A percentile compares a stretch with the other conserved stretches of the same genome.
Conservation (phyloP, 2,113 vertebrate genomes). For the Centropristis striata region DNA sequence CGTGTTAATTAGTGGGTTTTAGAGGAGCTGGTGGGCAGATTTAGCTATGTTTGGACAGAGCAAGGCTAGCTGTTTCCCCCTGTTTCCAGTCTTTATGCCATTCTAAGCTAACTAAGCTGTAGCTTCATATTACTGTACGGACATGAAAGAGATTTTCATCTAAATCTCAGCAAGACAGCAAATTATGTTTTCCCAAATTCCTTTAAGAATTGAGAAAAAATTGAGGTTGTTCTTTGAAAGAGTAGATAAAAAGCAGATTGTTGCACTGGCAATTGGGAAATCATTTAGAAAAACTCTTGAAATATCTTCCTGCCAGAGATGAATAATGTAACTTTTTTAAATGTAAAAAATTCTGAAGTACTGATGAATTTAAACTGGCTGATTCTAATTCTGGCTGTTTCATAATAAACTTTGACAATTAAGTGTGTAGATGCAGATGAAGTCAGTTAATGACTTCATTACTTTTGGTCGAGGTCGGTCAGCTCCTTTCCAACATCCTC, state of each 20-base stretch:
- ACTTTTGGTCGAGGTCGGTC: conserved; percentile 77
- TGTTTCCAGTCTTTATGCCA: conserved; percentile 9
- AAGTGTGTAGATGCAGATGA: neutral
- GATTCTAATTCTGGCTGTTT: neutral
- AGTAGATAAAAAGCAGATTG: neutral
- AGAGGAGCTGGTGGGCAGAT: conserved; percentile 21
- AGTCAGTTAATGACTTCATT: conserved; percentile 29
- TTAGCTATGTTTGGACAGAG: neutral
- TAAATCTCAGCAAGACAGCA: neutral
- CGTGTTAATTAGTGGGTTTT: conserved; percentile 18
- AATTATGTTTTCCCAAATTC: neutral
- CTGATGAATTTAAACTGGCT: neutral
- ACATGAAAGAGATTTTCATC: neutral
- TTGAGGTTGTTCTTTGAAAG: neutral
- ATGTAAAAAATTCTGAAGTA: neutral
- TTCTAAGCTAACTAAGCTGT: neutral
- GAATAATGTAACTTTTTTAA: neutral
- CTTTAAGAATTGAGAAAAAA: neutral
- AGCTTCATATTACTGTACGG: too few species aligned
- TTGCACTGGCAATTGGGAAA: neutral
- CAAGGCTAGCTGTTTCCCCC: neutral
- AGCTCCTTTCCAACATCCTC: conserved; percentile 81
- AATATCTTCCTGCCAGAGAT: neutral
- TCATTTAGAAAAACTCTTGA: neutral
- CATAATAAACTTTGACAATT: neutral